These are phyloP conservation scores for Ceratina japonica DNA, from an alignment of 1,140 invertebrate species.

Conservation along the genomic window DNA sequence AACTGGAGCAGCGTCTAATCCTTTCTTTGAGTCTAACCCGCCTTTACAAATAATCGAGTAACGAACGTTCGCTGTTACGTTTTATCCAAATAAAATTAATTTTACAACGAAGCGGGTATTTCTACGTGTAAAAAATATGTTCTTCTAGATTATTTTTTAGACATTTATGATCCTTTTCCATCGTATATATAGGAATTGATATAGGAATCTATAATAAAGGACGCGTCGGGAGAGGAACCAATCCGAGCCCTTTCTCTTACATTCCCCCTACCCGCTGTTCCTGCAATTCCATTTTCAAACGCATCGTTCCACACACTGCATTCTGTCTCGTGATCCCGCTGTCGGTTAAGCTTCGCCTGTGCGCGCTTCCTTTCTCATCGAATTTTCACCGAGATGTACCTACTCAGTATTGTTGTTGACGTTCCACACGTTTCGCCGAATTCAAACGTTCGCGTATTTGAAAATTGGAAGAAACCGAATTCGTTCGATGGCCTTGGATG, in stretches of 20 bases:
- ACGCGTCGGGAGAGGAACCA: constrained; percentile 15
- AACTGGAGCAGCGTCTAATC: no score
- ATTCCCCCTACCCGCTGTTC: constrained; percentile 47
- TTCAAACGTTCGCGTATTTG: not conserved
- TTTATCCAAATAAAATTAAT: no score
- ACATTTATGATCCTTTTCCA: not conserved
- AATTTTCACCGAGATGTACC: constrained; percentile 1
- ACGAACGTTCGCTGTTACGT: no score
- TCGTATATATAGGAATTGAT: no score
- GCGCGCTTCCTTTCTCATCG: not conserved
- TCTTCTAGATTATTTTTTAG: no score
- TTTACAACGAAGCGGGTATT: no score
- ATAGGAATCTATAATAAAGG: not conserved
- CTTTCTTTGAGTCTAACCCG: no score
- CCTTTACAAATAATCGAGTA: no score
- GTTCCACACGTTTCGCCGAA: not conserved
- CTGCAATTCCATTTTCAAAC: constrained; percentile 55
- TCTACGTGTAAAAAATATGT: no score
- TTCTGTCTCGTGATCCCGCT: constrained; percentile 34
- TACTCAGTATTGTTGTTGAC: not conserved
- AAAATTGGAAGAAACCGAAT: not conserved
- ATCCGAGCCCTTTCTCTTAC: constrained; percentile 37
- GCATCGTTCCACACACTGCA: constrained; percentile 47
- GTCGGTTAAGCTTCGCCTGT: constrained; percentile 26
- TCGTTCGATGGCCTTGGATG: constrained; percentile 71